Percentiles rank a stretch among this genome's conserved stretches.
Conservation (phyloP, 1,140 invertebrate genomes). For the Heterodera schachtii region DNA sequence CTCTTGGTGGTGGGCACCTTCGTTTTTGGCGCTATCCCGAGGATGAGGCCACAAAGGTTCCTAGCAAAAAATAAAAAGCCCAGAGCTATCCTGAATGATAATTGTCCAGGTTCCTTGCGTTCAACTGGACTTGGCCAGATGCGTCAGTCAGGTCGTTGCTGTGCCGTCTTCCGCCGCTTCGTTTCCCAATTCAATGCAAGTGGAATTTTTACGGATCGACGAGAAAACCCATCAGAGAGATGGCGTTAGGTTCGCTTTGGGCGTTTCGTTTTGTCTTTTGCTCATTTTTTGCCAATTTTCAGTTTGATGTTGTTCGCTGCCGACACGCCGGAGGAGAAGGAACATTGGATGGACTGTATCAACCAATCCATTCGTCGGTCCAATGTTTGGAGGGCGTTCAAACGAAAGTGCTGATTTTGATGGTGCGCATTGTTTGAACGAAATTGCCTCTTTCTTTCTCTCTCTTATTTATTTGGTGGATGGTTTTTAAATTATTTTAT, state of each 20-base stretch:
- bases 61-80: too few species aligned
- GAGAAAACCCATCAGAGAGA: slow-evolving; percentile 17
- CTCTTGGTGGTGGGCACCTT: slow-evolving; percentile 25
- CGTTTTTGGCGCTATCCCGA: slow-evolving; percentile 44
- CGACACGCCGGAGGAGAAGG: slow-evolving; percentile 29
- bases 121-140: slow-evolving; percentile 24
- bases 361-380: slow-evolving; percentile 38
- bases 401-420: slow-evolving; percentile 1
- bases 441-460: not conserved
- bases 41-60: slow-evolving; percentile 43
- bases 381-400: slow-evolving; percentile 35
- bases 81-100: not conserved
- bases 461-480: slow-evolving; percentile 2
- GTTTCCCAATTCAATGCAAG: slow-evolving; percentile 42
- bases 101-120: slow-evolving; percentile 32
- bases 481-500: not conserved
- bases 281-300: not conserved
- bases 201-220: slow-evolving; percentile 25
- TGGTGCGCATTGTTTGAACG: not conserved
- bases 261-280: slow-evolving; percentile 4
- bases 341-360: slow-evolving; percentile 38
- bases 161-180: slow-evolving; percentile 33
- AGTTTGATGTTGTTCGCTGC: slow-evolving; percentile 38
- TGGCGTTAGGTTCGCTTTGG: slow-evolving; percentile 25
- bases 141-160: slow-evolving; percentile 27